A percentile compares a stretch with the other conserved stretches of the same genome.
Evolutionary conservation across 2,797 vertebrate genomes (phyloP).

Genomic region (Enteromius unitaeniatus): DNA sequence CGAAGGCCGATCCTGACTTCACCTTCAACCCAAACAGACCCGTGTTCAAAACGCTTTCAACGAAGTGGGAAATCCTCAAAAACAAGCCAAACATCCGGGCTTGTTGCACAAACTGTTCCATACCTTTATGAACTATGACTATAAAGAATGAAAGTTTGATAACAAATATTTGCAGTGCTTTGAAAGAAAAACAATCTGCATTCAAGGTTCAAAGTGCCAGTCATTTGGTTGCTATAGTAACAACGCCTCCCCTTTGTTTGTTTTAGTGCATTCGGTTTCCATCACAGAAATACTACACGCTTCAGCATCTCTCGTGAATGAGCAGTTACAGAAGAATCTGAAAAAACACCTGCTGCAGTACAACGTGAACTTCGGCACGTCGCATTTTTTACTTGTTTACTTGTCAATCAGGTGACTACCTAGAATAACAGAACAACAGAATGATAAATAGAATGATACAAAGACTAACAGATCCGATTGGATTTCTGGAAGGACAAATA

Average conservation of each 20-base stretch:
- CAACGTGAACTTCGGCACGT: not conserved
- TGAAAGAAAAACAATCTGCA: slow-evolving; percentile 64
- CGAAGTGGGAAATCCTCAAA: not conserved
- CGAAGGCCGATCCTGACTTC: not conserved
- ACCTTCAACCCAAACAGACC: not conserved
- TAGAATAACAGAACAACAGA: too few relatives aligned
- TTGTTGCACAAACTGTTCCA: not conserved
- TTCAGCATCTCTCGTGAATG: slow-evolving; percentile 18
- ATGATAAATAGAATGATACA: too few relatives aligned
- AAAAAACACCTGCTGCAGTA: not conserved
- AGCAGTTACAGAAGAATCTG: not conserved
- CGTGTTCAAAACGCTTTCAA: not conserved
- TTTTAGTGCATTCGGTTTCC: slow-evolving; percentile 60
- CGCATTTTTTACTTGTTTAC: not conserved
- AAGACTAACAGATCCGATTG: too few relatives aligned
- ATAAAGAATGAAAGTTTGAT: slow-evolving; percentile 7
- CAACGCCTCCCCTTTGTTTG: slow-evolving; percentile 72
- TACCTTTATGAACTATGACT: not conserved
- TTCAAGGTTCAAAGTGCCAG: slow-evolving; percentile 81
- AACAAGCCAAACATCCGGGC: not conserved
- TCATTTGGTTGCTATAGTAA: slow-evolving; percentile 79
- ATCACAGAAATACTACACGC: slow-evolving; percentile 22
- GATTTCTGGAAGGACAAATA: too few relatives aligned
- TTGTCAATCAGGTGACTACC: not conserved
- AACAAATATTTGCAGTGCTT: slow-evolving; percentile 52